These are phyloP conservation scores for Poecile atricapillus DNA, from an alignment of 2,113 vertebrate genomes.

Conservation along the genomic window DNA sequence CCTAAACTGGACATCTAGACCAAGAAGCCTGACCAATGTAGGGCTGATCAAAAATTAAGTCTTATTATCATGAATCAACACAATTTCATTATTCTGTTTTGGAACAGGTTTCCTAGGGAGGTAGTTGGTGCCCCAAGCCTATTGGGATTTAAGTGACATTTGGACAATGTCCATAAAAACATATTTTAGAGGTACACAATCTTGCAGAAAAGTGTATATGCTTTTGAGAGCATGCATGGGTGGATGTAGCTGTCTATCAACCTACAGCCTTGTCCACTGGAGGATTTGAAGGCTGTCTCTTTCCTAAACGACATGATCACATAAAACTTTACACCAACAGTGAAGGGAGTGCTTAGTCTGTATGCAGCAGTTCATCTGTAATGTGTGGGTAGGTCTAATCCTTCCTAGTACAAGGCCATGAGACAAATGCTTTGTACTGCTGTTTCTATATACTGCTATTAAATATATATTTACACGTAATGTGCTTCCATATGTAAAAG, in stretches of 20 bases:
- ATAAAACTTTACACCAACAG: neutral
- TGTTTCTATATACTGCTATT: neutral
- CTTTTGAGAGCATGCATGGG: neutral
- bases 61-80: neutral
- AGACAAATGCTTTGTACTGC: neutral
- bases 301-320: neutral
- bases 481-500: neutral
- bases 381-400: accelerated
- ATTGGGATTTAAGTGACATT: neutral
- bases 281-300: neutral
- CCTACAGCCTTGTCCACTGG: neutral
- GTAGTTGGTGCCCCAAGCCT: accelerated
- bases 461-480: neutral
- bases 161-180: neutral
- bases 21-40: neutral
- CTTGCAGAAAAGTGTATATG: neutral
- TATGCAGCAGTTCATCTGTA: accelerated
- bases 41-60: neutral
- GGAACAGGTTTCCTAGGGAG: neutral
- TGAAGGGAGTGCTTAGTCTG: neutral
- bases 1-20: neutral
- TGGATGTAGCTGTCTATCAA: neutral
- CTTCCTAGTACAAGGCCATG: neutral
- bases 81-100: neutral
- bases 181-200: neutral